A percentile compares a stretch with the other conserved stretches of the same genome.
Conservation (phyloP, 2,888 invertebrate genomes). For the Loripinus fragilis region DNA sequence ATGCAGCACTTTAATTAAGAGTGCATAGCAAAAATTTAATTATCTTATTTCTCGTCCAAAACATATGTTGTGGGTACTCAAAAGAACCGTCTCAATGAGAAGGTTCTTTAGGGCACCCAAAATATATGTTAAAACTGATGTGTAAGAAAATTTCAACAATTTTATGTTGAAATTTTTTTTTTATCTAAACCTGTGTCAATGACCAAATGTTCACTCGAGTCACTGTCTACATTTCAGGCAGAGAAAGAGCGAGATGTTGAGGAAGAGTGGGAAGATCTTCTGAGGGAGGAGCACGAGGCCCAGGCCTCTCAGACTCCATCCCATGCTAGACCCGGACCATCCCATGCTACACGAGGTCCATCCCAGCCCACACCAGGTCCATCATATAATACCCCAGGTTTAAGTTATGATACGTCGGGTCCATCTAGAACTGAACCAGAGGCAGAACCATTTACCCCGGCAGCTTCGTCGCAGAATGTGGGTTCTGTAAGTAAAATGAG, state of each 20-base stretch:
- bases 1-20: too few species aligned
- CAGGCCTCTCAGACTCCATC: conserved; percentile 21
- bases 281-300: conserved; percentile 64
- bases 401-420: not conserved
- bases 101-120: too few species aligned
- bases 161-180: too few species aligned
- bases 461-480: not conserved
- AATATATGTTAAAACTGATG: too few species aligned
- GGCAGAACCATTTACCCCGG: not conserved
- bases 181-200: too few species aligned
- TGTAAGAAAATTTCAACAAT: too few species aligned
- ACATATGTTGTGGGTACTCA: too few species aligned
- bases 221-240: too few species aligned
- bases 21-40: too few species aligned
- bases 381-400: not conserved
- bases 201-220: too few species aligned
- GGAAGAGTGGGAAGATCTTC: conserved; percentile 73
- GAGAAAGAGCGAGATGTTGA: conserved; percentile 52
- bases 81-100: too few species aligned
- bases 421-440: not conserved
- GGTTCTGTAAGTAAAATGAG: conserved; percentile 9
- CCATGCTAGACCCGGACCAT: conserved; percentile 14
- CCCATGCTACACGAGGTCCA: not conserved
- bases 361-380: not conserved
- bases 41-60: too few species aligned